Base-by-base conservation (phyloP, 2,888 invertebrate genomes). In the Drosophila gaucha region DNA sequence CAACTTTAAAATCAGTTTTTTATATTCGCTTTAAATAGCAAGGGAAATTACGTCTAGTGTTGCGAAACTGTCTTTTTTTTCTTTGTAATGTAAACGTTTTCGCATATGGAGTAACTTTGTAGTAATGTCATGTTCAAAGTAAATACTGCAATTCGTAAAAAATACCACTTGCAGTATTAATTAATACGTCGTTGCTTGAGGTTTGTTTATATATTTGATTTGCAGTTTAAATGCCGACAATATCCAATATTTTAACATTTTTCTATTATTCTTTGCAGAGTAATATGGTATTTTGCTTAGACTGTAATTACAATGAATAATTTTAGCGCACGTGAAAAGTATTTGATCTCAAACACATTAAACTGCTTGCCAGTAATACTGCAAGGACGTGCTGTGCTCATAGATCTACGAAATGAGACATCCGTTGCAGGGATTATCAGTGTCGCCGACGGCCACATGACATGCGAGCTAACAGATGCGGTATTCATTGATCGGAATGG, bases 401-500 rank as follows among this genome's bases (percentile, higher is more conserved):
- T 92, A 10, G 91, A 92, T 75, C 69, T 92, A 2, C 74, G 80
- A 2, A 91, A 92, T 67, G 91, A 91, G 50, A 90, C 90, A 8
- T 90, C 91, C 0, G 89, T 91, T 3, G 91, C 91, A 1, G 92
- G 92, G 1, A 84, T 86, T 2, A 74, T 92, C 5, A 77, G 79
- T 5, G 67, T 70, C n/a, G 80, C 89, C 2, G 92, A 92, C 58
- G 91, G 91, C 0, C 86, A 83, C 56, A 91, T 92, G 91, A 92
- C 90, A 28, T 86, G 91, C 4, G 84, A 87, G 22, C 66, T 92
- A 30, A 65, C 65, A 0, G 70, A 90, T 39, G 91, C 72, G 0
- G 91, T 92, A 2, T 90, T 90, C 33, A 90, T 92, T 6, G 90
- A 92, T 70, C 90, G 91, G 3, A 84, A 90, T 63, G 90, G 90